These are phyloP conservation scores for Congeria kusceri DNA, from an alignment of 2,888 invertebrate species.

Conservation along the genomic window DNA sequence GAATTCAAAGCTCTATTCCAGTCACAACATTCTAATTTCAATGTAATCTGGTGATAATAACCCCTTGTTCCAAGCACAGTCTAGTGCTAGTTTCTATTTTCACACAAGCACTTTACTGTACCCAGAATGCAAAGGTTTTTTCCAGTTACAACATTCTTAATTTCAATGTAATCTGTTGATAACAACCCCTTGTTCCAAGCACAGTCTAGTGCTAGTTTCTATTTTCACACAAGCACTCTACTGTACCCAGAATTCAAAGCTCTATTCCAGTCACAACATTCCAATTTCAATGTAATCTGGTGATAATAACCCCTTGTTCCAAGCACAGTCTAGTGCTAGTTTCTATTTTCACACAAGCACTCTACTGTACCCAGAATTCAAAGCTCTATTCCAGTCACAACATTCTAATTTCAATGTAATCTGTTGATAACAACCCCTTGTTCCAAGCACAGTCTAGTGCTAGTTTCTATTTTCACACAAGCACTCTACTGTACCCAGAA, in stretches of 20 bases:
- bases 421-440: conserved; percentile 3
- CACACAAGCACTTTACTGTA: conserved; percentile 17
- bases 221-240: conserved; percentile 19
- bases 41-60: background rate
- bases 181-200: conserved; percentile 20
- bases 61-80: conserved; percentile 22
- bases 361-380: conserved; percentile 10
- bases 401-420: background rate
- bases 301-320: background rate
- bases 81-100: conserved; percentile 19
- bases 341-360: background rate
- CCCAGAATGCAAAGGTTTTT: conserved; percentile 3
- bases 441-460: conserved; percentile 30
- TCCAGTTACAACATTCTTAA: background rate
- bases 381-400: too few relatives aligned
- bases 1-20: background rate
- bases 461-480: conserved; percentile 13
- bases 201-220: conserved; percentile 29
- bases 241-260: conserved; percentile 23
- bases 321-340: conserved; percentile 32
- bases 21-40: too few relatives aligned
- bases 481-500: conserved; percentile 21
- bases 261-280: too few relatives aligned
- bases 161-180: background rate
- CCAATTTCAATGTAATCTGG: background rate